Conservation (phyloP, 2,888 invertebrate species). For the Drosophila birchii region DNA sequence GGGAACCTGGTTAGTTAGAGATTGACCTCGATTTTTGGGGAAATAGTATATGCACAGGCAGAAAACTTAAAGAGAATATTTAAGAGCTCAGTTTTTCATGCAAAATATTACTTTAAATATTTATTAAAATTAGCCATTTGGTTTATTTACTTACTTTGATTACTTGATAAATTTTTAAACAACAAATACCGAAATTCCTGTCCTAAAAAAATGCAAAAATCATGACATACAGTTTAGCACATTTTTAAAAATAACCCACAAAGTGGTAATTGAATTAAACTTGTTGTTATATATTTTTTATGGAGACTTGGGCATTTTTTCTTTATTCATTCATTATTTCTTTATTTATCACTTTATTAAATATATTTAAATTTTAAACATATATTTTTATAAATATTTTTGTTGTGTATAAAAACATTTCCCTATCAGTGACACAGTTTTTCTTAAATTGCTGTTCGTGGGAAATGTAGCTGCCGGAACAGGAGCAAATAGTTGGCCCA, state of each 20-base stretch:
- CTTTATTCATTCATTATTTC: neutral
- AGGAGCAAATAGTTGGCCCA: constrained; percentile 29
- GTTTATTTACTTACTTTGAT: neutral
- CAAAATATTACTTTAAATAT: neutral
- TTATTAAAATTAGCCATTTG: neutral
- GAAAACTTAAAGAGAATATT: neutral
- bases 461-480: constrained; percentile 24
- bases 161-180: neutral
- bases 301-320: neutral
- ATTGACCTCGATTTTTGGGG: constrained; percentile 21
- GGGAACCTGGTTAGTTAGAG: constrained; percentile 31
- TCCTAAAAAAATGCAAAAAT: neutral
- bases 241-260: constrained; percentile 9
- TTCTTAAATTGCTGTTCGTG: neutral
- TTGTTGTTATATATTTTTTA: neutral
- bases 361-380: neutral
- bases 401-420: neutral
- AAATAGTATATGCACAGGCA: neutral
- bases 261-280: constrained; percentile 5
- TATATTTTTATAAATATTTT: neutral
- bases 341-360: neutral
- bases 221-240: neutral
- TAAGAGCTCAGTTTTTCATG: too few species aligned
- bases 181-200: neutral
- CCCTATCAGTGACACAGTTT: constrained; percentile 6